These are phyloP conservation scores for Myodes glareolus DNA, from an alignment of 2,113 vertebrate species.

Conservation along the genomic window DNA sequence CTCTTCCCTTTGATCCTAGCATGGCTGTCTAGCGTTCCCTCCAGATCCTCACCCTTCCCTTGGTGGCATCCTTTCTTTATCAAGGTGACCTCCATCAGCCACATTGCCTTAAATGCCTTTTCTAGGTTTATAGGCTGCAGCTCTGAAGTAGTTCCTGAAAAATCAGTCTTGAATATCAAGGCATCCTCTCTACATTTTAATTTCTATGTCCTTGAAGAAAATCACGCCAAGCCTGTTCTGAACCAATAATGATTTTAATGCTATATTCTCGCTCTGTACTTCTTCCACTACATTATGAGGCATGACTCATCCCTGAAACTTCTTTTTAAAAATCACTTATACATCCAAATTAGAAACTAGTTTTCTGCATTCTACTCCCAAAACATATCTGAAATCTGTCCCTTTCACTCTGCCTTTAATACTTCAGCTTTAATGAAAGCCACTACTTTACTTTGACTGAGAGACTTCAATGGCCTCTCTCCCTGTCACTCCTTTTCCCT, in stretches of 20 bases:
- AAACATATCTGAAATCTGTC: conserved; percentile 9
- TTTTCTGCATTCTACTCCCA: not conserved
- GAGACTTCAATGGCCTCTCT: not conserved
- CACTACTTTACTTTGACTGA: not conserved
- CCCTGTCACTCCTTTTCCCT: not conserved
- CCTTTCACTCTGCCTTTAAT: not conserved
- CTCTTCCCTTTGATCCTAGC: not conserved
- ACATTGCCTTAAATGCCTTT: not conserved
- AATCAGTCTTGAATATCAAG: not conserved
- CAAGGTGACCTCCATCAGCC: not conserved
- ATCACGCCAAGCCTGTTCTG: not conserved
- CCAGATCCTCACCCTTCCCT: not conserved
- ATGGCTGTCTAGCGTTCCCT: not conserved
- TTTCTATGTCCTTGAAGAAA: conserved; percentile 16
- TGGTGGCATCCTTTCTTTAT: not conserved
- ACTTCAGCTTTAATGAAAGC: not conserved
- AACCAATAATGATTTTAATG: not conserved
- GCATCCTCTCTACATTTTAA: conserved; percentile 37
- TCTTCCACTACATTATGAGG: not conserved
- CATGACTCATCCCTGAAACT: not conserved
- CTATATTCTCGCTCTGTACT: not conserved
- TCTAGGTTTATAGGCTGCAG: not conserved
- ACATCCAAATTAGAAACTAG: not conserved
- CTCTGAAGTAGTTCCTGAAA: conserved; percentile 13
- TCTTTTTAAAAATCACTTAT: not conserved